phyloP scores from a whole-genome alignment of 2,888 invertebrate species.

The Entomobrya proxima region DNA sequence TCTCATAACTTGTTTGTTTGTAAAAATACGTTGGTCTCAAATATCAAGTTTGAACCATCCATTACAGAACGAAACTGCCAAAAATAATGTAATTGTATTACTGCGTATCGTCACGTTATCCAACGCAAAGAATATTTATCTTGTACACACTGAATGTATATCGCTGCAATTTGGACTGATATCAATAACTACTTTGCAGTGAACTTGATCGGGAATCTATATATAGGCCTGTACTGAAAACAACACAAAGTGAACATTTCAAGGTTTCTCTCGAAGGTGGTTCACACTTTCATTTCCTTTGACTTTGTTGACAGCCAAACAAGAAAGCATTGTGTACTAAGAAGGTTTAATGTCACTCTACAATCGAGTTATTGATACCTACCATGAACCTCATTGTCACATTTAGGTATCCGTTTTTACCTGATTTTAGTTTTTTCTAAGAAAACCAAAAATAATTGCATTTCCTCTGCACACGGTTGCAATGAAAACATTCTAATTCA shows the following conservation, averaged over 20 bases:
- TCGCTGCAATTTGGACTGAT: neutral
- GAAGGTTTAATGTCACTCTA: constrained; percentile 4
- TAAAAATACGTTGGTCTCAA: no score
- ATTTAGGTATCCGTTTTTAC: neutral
- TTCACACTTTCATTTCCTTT: constrained; percentile 55
- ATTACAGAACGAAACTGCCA: no score
- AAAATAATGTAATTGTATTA: no score
- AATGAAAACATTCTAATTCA: no score
- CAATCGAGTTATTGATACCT: neutral
- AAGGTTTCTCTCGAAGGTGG: constrained; percentile 51
- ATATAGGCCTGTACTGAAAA: neutral
- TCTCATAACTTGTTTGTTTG: no score
- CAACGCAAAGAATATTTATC: no score
- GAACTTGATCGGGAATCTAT: constrained; percentile 29
- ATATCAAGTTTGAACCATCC: no score
- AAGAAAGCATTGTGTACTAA: constrained; percentile 42
- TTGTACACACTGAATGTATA: no score
- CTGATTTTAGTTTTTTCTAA: neutral
- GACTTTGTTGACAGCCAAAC: neutral
- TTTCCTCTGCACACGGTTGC: no score
- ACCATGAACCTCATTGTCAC: constrained; percentile 34
- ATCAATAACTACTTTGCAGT: neutral
- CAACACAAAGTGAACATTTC: constrained; percentile 20
- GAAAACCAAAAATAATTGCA: no score
- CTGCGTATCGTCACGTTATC: no score